phyloP scores from a whole-genome alignment of 2,113 vertebrate species.

The Dinomys branickii region DNA sequence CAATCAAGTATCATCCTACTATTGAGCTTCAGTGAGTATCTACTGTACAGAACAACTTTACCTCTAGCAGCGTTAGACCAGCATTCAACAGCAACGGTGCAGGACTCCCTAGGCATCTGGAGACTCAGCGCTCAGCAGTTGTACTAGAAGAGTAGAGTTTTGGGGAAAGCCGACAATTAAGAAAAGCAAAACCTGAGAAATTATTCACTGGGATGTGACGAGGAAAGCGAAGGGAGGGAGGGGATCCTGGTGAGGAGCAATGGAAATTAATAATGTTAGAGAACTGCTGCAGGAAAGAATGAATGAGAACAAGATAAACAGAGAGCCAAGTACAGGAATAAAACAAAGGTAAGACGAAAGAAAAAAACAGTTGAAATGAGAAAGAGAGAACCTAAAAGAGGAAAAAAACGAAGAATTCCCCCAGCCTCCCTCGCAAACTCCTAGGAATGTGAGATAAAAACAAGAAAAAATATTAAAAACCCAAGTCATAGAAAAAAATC shows the following conservation, averaged over 20 bases:
- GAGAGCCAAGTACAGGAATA: background rate
- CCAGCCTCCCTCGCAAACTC: background rate
- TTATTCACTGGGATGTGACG: background rate
- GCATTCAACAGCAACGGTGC: background rate
- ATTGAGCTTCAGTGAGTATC: background rate
- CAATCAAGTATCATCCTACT: background rate
- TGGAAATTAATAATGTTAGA: background rate
- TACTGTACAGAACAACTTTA: background rate
- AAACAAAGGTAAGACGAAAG: background rate
- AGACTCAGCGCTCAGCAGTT: background rate
- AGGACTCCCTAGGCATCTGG: background rate
- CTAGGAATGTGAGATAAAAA: background rate
- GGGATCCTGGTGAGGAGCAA: background rate
- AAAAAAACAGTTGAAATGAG: background rate
- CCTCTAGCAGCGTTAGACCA: background rate
- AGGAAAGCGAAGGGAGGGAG: background rate
- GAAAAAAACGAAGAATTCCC: background rate
- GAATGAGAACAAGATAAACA: background rate
- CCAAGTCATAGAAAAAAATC: background rate
- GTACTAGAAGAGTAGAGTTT: background rate
- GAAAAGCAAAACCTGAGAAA: background rate
- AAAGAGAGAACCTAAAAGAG: background rate
- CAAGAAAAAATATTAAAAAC: background rate
- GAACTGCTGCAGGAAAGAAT: background rate
- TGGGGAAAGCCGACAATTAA: background rate